These are phyloP conservation scores for Montifringilla adamsi DNA, from an alignment of 2,113 vertebrate genomes.

Conservation along the genomic window DNA sequence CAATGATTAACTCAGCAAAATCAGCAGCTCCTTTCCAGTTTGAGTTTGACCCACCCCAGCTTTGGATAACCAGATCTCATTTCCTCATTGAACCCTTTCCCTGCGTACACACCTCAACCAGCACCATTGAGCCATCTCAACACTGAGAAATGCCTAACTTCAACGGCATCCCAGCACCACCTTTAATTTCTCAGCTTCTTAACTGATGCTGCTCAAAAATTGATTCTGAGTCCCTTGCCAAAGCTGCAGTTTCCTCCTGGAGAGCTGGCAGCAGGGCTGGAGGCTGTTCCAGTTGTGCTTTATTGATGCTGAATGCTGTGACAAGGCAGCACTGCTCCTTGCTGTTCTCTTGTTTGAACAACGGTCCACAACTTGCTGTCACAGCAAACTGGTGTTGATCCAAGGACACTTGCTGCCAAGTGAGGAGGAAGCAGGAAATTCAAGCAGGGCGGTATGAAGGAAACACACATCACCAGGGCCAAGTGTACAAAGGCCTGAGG, in stretches of 20 bases:
- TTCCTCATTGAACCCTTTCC: not conserved
- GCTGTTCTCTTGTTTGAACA: slow-evolving; percentile 4
- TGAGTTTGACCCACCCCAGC: not conserved
- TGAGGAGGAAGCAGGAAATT: slow-evolving; percentile 36
- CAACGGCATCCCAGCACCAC: not conserved
- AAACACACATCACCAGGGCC: not conserved
- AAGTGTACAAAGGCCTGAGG: not conserved
- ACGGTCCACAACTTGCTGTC: not conserved
- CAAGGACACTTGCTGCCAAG: slow-evolving; percentile 18
- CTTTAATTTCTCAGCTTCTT: not conserved
- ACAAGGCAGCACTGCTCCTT: not conserved
- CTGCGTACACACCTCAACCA: fast-evolving
- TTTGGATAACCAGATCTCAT: not conserved
- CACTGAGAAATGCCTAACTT: not conserved
- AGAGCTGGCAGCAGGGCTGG: not conserved
- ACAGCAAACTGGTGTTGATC: slow-evolving; percentile 25
- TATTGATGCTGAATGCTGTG: not conserved
- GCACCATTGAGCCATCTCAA: fast-evolving
- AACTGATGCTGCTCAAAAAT: not conserved
- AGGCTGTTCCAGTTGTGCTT: not conserved
- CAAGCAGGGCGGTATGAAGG: not conserved
- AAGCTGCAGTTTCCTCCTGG: not conserved
- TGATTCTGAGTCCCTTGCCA: not conserved
- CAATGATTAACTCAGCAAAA: not conserved
- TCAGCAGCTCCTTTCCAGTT: not conserved